Evolutionary conservation across 2,113 vertebrate species (phyloP).

Genomic region (Cygnus atratus): DNA sequence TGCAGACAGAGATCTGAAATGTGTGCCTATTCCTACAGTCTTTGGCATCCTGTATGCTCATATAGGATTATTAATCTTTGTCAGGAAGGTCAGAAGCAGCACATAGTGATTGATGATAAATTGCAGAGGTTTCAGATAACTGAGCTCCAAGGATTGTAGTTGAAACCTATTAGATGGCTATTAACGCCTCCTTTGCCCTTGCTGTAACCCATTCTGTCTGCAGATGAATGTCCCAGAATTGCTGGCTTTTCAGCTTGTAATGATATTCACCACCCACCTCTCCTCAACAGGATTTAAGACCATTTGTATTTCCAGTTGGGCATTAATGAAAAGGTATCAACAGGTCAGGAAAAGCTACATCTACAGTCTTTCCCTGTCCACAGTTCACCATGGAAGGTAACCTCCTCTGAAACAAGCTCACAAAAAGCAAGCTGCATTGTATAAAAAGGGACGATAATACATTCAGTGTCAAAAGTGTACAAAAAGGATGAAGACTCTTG

Average conservation of each 20-base stretch:
- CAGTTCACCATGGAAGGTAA: neutral
- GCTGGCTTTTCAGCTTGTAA: neutral
- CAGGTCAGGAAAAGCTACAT: neutral
- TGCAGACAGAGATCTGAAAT: neutral
- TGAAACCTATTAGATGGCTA: slow-evolving; percentile 28
- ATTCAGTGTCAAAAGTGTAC: neutral
- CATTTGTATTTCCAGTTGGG: neutral
- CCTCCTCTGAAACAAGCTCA: neutral
- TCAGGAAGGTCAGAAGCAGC: slow-evolving; percentile 11
- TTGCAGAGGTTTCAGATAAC: slow-evolving; percentile 37
- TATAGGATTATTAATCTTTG: slow-evolving; percentile 12
- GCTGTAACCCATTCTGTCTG: neutral
- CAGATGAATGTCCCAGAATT: neutral
- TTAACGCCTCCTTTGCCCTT: slow-evolving; percentile 17
- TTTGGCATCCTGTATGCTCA: neutral
- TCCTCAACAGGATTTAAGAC: neutral
- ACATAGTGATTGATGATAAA: slow-evolving; percentile 8
- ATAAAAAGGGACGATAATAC: neutral
- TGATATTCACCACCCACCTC: neutral
- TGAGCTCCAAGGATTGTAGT: neutral
- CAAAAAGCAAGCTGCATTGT: neutral
- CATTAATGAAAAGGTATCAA: neutral
- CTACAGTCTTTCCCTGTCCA: neutral
- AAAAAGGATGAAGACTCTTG: neutral
- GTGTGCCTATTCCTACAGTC: neutral